Conservation (phyloP, 2,888 invertebrate genomes). For the Chloroclystis v-ata region DNA sequence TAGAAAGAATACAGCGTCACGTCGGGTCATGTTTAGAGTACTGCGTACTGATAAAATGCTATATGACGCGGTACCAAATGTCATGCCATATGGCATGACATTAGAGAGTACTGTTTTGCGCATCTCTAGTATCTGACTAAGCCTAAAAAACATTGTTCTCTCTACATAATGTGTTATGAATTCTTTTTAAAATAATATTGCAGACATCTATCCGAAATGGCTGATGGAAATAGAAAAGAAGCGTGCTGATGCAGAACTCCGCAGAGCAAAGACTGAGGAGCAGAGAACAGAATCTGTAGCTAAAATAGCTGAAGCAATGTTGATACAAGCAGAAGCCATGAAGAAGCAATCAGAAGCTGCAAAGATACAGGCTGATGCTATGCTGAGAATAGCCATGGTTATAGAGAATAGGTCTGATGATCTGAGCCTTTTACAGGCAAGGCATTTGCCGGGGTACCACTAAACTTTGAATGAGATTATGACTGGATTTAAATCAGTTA, state of each 20-base stretch:
- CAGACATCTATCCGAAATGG: conserved; percentile 61
- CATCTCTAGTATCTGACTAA: too few relatives aligned
- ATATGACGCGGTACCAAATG: too few relatives aligned
- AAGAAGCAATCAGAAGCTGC: conserved; percentile 52
- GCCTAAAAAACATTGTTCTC: too few relatives aligned
- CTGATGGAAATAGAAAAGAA: conserved; percentile 58
- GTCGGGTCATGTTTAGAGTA: too few relatives aligned
- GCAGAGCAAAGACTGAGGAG: conserved; percentile 53
- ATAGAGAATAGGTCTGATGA: conserved; percentile 42
- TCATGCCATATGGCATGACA: too few relatives aligned
- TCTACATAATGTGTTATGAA: too few relatives aligned
- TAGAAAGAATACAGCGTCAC: too few relatives aligned
- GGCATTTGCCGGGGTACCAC: conserved; percentile 12
- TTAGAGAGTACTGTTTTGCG: too few relatives aligned
- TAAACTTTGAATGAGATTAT: neutral
- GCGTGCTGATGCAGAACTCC: conserved; percentile 53
- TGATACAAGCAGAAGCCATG: conserved; percentile 52
- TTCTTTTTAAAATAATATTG: neutral
- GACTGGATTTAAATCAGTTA: too few relatives aligned
- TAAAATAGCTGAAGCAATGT: conserved; percentile 49
- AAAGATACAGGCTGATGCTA: conserved; percentile 48
- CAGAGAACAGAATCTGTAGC: conserved; percentile 39
- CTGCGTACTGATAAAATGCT: too few relatives aligned
- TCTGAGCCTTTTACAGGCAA: conserved; percentile 10
- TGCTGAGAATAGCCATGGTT: conserved; percentile 46